These are phyloP conservation scores for Glandiceps talaboti DNA, from an alignment of 53 echinoderm and acorn worm species.

Conservation along the genomic window DNA sequence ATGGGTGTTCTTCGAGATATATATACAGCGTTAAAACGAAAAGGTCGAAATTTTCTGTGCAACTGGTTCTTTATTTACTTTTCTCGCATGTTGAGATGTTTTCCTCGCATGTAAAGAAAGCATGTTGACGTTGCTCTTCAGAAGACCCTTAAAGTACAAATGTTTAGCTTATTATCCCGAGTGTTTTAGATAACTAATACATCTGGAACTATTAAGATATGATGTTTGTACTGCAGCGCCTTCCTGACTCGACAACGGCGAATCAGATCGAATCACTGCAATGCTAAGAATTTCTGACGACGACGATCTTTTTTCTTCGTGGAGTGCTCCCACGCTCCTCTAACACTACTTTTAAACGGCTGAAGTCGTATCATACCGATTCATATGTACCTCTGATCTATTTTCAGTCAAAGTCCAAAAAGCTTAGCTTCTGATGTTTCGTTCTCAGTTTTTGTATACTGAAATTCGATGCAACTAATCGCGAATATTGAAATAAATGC, in stretches of 20 bases:
- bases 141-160: neutral
- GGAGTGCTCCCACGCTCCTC: too few species aligned
- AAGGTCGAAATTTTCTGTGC: too few species aligned
- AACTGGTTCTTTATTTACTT: neutral
- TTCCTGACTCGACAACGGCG: neutral
- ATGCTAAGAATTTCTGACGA: neutral
- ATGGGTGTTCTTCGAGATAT: too few species aligned
- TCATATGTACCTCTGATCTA: neutral
- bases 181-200: neutral
- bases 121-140: neutral
- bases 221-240: neutral
- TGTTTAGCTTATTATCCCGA: neutral
- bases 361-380: neutral
- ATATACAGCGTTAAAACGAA: too few species aligned
- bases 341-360: too few species aligned
- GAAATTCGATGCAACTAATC: neutral
- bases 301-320: neutral
- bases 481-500: neutral
- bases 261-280: neutral
- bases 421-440: neutral
- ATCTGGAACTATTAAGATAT: neutral
- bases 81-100: neutral
- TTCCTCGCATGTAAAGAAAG: neutral
- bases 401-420: neutral
- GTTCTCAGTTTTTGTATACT: neutral